A percentile compares a stretch with the other conserved stretches of the same genome.
These are phyloP conservation scores for Pagetopsis macropterus DNA, from an alignment of 2,797 vertebrate genomes.

Conservation along the genomic window DNA sequence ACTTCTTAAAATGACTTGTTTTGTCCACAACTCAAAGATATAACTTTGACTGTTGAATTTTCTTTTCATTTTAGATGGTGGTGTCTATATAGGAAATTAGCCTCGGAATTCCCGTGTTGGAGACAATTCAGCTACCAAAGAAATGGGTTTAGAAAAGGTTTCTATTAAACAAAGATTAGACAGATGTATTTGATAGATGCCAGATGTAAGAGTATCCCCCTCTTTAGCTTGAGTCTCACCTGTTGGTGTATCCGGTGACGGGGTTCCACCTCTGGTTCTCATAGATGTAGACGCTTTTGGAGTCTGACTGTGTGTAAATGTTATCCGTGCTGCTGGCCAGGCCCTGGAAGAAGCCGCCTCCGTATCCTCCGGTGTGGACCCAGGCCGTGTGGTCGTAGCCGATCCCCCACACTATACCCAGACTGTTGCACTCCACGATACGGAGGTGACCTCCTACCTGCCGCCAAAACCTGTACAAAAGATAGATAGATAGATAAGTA, in stretches of 20 bases:
- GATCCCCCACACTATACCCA: conserved; percentile 94
- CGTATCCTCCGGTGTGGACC: conserved; percentile 91
- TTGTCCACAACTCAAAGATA: too few species aligned
- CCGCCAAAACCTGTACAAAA: conserved; percentile 92
- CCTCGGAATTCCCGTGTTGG: not conserved
- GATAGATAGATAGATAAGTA: too few species aligned
- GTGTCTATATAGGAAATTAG: too few species aligned
- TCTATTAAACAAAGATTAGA: not conserved
- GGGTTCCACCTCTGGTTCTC: conserved; percentile 99
- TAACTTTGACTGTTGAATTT: too few species aligned
- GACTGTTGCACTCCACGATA: conserved; percentile 88
- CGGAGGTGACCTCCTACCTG: conserved; percentile 95
- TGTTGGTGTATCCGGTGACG: conserved; percentile 93
- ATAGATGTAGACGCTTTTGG: conserved; percentile 93
- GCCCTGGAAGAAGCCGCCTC: conserved; percentile 93
- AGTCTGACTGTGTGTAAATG: conserved; percentile 90
- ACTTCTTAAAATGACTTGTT: too few species aligned
- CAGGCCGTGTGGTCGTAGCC: conserved; percentile 94
- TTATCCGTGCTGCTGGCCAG: conserved; percentile 90
- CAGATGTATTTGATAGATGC: too few species aligned
- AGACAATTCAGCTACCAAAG: not conserved
- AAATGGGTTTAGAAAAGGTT: not conserved
- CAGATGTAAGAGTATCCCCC: not conserved
- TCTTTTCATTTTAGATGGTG: too few species aligned
- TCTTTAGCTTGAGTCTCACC: conserved; percentile 70